Base-by-base conservation (phyloP, 1,140 invertebrate species). In the Potamilus streckersoni region DNA sequence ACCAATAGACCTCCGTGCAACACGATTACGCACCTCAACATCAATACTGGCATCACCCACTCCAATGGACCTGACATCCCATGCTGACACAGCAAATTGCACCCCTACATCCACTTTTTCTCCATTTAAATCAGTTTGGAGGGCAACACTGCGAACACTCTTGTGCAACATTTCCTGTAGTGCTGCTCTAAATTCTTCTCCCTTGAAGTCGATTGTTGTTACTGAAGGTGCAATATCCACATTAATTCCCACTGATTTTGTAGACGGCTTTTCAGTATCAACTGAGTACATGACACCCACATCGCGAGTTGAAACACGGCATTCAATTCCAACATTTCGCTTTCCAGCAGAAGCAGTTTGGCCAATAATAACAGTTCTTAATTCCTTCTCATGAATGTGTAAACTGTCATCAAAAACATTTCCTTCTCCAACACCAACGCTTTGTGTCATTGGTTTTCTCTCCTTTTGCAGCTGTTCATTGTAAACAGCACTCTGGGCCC, bases 311-410 rank as follows among this genome's bases (percentile, higher is more conserved):
- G 93, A 83, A 38, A 93, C 91, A 55, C 90, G 90, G 81, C 93
- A 94, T 80, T 93, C 93, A 0, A 93, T 93, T 31, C 93, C 93
- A 27, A 93, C 93, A 89, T 95, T 94, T 79, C 89, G 79, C 66
- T 85, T 88, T 1, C 80, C 81, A 27, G 85, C 75, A 71, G 71
- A 60, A n/a, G 69, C 73, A 67, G 69, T 60, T 69, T 84, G 82
- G 62, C 86, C 79, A 80, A 90, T 87, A 70, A 88, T 86, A 16
- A 90, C 84, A 57, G 89, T 90, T 66, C 88, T 84, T 38, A 89
- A 65, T 80, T 90, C 89, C 73, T 89, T 89, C 77, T 90, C 88
- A 69, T 89, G 88, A 70, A 90, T 86, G 60, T 88, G 85, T 16
- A 89, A 71, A 49, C 82, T 80, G 61, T 79, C 80, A 71, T 86